Conservation (phyloP, 2,888 invertebrate genomes). For the Mythimna pallens region DNA sequence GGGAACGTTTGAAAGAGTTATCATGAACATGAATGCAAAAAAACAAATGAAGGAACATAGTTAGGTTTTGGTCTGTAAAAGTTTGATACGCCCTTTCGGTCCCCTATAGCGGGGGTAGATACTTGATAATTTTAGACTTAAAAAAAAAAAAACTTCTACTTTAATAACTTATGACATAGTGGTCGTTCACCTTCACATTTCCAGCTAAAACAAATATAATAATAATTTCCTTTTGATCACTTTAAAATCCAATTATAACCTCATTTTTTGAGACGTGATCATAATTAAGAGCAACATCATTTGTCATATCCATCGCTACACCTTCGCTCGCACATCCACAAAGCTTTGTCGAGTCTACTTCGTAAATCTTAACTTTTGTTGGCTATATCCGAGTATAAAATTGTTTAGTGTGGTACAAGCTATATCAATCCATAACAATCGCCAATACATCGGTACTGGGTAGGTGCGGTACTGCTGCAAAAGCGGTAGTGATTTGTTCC, state of each 20-base stretch:
- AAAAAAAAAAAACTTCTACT: neutral
- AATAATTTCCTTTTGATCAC: neutral
- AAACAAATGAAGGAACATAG: too few relatives aligned
- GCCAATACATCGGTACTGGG: conserved; percentile 61
- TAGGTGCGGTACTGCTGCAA: conserved; percentile 55
- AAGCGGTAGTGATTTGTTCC: conserved; percentile 80
- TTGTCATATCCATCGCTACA: conserved; percentile 16
- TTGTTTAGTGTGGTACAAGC: conserved; percentile 79
- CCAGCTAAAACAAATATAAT: neutral
- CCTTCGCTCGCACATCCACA: conserved; percentile 54
- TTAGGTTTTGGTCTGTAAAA: too few relatives aligned
- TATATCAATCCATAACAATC: conserved; percentile 78
- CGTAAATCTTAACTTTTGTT: conserved; percentile 87
- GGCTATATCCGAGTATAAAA: conserved; percentile 82
- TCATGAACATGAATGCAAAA: too few relatives aligned
- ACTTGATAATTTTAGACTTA: too few relatives aligned
- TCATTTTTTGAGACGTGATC: neutral
- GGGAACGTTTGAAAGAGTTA: too few relatives aligned
- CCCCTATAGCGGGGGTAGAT: too few relatives aligned
- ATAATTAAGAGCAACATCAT: neutral
- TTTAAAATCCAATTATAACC: neutral
- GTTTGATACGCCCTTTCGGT: too few relatives aligned
- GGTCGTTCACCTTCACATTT: neutral
- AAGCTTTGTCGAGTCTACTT: conserved; percentile 71
- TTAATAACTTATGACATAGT: neutral